These are phyloP conservation scores for Rhynchomys soricoides DNA, from an alignment of 2,113 vertebrate genomes.

Conservation along the genomic window DNA sequence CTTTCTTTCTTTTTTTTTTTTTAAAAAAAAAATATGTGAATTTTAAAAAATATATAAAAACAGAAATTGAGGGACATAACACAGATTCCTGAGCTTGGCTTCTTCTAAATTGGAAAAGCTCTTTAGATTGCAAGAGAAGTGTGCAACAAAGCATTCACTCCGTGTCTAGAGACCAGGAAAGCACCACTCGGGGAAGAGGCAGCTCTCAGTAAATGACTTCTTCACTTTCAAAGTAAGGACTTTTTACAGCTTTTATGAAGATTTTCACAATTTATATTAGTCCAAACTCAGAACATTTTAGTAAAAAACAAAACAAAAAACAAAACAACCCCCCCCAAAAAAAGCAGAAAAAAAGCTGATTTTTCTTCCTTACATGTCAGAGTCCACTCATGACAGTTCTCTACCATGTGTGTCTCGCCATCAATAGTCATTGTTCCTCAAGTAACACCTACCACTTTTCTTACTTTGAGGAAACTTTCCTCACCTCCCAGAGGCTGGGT, in stretches of 20 bases:
- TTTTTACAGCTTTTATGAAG: background rate
- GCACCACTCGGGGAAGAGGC: rapidly evolving
- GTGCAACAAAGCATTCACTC: background rate
- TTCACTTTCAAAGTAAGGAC: background rate
- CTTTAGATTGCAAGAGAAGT: rapidly evolving
- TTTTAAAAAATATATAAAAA: too few species aligned
- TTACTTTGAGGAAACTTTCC: background rate
- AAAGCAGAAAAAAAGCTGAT: too few species aligned
- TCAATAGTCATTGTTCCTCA: background rate
- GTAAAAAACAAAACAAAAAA: too few species aligned
- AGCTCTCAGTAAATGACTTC: background rate
- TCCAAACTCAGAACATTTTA: background rate
- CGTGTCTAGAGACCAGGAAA: background rate
- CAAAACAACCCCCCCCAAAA: too few species aligned
- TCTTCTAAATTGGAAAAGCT: background rate
- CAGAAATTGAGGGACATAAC: background rate
- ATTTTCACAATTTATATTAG: background rate
- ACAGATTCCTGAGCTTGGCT: background rate
- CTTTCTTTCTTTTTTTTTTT: too few species aligned
- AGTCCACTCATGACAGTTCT: background rate
- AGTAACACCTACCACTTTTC: background rate
- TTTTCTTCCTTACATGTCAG: background rate
- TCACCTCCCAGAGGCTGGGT: background rate
- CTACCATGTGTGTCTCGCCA: too few species aligned
- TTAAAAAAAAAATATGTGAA: too few species aligned